Base-by-base conservation (phyloP, 2,797 vertebrate species). In the Fistularia tabacaria region DNA sequence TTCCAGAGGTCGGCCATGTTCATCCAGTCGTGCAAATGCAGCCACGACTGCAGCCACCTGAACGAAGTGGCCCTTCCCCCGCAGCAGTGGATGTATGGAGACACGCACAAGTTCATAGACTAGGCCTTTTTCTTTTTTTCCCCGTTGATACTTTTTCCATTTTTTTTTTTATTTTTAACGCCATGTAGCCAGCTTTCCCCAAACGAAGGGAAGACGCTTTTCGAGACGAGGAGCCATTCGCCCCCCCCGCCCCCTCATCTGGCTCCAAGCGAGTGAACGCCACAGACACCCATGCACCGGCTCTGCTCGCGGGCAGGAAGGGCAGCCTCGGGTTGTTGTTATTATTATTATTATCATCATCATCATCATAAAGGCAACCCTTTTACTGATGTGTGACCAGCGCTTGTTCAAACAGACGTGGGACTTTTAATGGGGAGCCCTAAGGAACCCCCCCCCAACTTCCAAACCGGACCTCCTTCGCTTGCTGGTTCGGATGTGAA, bases 21-120 rank as follows among this genome's bases (percentile, higher is more conserved):
- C 66, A 83, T 92, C 65, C 89, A 84, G 66, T 89, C 89, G 0
- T 92, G 91, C 54, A 87, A 88, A 75, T 92, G 91, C 66, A 80
- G 81, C 36, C 9, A 58, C 0, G 73, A 86, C 57, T 91, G 89
- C 7, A 62, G 81, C 41, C 80, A 85, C 42, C 84, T 87, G 6
- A 90, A 91, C 3, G 86, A 90, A 13, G 85, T 80, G 10, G 83
- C 76, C 7, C 77, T 87, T 6, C 80, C 79, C 1, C 88, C 88
- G 1, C 85, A 79, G 69, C 84, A 82, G 71, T 88, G 84, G 84
- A 88, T 90, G 77, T 76, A 87, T 0, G 85, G 88, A 9, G 89
- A 90, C 73, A 87, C 80, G 6, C 87, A 89, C 69, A 86, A 83
- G 58, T 91, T 88, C 57, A 62, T 71, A 15, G 82, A 90, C 69